Evolutionary conservation across 2,888 invertebrate genomes (phyloP).

Genomic region (Drosophila pegasa): DNA sequence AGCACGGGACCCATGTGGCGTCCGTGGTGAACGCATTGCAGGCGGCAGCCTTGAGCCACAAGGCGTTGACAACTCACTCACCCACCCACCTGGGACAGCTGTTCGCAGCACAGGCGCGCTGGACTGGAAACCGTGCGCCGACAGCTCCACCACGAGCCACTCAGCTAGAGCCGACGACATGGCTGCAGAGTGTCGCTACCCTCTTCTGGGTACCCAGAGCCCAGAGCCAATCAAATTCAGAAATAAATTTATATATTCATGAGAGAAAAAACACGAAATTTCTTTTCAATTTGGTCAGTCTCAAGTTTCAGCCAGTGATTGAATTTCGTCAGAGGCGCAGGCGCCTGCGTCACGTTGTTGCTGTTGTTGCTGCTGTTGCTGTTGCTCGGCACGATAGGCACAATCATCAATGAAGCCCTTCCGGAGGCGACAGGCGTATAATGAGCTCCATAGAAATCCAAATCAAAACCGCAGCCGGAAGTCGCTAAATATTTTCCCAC

Average conservation of each 20-base stretch:
- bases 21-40: slow-evolving; percentile 80
- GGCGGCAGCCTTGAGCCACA: slow-evolving; percentile 45
- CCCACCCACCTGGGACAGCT: slow-evolving; percentile 17
- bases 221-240: slow-evolving; percentile 14
- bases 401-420: slow-evolving; percentile 55
- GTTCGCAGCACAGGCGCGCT: slow-evolving; percentile 27
- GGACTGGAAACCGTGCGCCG: slow-evolving; percentile 48
- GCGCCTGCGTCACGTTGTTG: slow-evolving; percentile 29
- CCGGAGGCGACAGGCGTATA: slow-evolving; percentile 56
- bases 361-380: slow-evolving; percentile 2
- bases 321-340: slow-evolving; percentile 34
- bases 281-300: slow-evolving; percentile 20
- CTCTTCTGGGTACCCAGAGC: slow-evolving; percentile 10
- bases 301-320: slow-evolving; percentile 51
- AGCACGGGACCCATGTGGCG: slow-evolving; percentile 82
- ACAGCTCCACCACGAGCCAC: slow-evolving; percentile 20
- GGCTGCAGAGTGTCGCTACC: slow-evolving; percentile 47
- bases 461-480: slow-evolving; percentile 78
- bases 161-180: slow-evolving; percentile 46
- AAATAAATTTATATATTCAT: slow-evolving; percentile 15
- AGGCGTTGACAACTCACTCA: slow-evolving; percentile 43
- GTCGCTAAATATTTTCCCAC: slow-evolving; percentile 82
- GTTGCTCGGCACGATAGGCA: slow-evolving; percentile 39
- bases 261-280: slow-evolving; percentile 19
- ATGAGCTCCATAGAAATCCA: slow-evolving; percentile 53